Evolutionary conservation across 2,113 vertebrate species (phyloP).

Genomic region (Antigone vipio): DNA sequence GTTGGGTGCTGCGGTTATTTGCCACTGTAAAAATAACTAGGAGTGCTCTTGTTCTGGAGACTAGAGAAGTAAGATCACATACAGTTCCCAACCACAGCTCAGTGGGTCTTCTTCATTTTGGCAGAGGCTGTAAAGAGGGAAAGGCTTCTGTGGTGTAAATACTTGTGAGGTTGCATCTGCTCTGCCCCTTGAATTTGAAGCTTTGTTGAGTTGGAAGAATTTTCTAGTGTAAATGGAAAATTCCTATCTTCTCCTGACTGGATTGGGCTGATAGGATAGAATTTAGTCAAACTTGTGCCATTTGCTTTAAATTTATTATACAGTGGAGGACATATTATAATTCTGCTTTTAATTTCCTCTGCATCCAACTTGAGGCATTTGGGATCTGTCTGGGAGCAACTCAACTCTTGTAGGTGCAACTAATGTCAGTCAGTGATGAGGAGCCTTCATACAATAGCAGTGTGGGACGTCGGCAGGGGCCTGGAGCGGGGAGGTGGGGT

Average conservation of each 20-base stretch:
- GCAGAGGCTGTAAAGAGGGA: background rate
- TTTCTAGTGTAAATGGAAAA: background rate
- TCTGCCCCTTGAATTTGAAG: background rate
- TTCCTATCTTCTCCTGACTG: background rate
- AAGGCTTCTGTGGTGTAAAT: background rate
- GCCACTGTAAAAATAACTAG: background rate
- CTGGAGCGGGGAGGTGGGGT: background rate
- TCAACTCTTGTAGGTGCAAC: background rate
- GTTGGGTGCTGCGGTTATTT: background rate
- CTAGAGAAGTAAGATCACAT: accelerated
- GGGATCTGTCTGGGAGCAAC: background rate
- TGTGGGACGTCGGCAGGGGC: background rate
- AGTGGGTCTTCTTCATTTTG: background rate
- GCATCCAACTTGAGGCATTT: background rate
- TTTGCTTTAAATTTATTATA: background rate
- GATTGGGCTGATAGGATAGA: background rate
- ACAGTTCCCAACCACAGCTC: background rate
- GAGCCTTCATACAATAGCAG: background rate
- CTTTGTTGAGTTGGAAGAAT: background rate
- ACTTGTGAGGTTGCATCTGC: background rate
- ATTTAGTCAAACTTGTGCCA: background rate
- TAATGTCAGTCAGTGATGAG: background rate
- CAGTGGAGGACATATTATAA: background rate
- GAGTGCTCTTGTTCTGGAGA: background rate
- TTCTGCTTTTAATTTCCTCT: background rate